These are phyloP conservation scores for Proterorhinus semilunaris DNA, from an alignment of 2,113 vertebrate species.

Conservation along the genomic window DNA sequence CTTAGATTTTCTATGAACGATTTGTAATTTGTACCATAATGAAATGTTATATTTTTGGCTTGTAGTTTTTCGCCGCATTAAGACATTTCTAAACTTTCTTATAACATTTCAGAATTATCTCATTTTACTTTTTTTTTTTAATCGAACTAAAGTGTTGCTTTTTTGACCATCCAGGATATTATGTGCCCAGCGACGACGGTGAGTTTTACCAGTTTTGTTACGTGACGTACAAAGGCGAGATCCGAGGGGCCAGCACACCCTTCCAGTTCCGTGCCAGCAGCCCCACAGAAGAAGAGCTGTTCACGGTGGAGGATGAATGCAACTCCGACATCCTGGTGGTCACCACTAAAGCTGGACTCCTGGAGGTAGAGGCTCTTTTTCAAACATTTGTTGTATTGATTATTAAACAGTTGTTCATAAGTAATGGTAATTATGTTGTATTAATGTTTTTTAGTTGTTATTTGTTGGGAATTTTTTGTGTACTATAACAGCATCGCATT, in stretches of 20 bases:
- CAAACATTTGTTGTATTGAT: not conserved
- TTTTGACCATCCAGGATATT: conserved; percentile 81
- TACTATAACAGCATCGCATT: not conserved
- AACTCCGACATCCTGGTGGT: conserved; percentile 98
- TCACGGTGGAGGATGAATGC: conserved; percentile 96
- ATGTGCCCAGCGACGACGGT: conserved; percentile 94
- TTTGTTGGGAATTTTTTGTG: too few species aligned
- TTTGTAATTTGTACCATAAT: too few species aligned
- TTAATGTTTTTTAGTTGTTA: not conserved
- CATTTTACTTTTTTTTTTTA: too few species aligned
- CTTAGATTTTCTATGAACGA: too few species aligned
- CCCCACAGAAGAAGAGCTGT: conserved; percentile 89
- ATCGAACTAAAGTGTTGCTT: not conserved
- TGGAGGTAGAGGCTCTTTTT: conserved; percentile 80
- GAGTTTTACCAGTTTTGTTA: conserved; percentile 99
- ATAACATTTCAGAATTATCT: too few species aligned
- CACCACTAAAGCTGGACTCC: conserved; percentile 92
- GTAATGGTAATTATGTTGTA: too few species aligned
- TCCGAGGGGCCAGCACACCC: conserved; percentile 97
- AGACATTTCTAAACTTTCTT: not conserved
- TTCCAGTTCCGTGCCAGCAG: conserved; percentile 93
- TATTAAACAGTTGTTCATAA: not conserved
- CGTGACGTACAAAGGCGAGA: conserved; percentile 96
- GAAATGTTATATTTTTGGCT: not conserved
- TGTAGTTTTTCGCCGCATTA: not conserved